Base-by-base conservation (phyloP, 2,113 vertebrate genomes). In the Ictalurus punctatus region DNA sequence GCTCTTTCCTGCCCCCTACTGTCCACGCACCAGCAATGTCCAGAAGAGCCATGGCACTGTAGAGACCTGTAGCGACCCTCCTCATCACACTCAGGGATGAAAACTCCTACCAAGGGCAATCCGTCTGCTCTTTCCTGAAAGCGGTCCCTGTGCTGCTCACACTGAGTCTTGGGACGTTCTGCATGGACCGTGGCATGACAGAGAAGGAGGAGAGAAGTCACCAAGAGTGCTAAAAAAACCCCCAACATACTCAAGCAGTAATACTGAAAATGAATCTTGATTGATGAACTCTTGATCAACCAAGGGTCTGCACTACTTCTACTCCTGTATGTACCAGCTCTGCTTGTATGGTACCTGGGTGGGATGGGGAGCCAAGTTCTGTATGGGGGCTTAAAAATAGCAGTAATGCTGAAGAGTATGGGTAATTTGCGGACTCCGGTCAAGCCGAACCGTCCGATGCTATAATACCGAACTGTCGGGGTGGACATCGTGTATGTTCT, bases 21-120 rank as follows among this genome's bases (percentile, higher is more conserved):
- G 0, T 95, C 94, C 90, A 97, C 96, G 0, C 96, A 97, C 95
- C 96, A 96, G 91, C 96, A 97, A 88, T 96, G 85, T 65, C 96
- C 95, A 0, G 94, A 94, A 91, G 94, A 93, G 65, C 94, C 1
- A 0, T 96, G 96, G 89, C 96, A 97, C 92, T 96, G 96, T 84
- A 95, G 90, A 0, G 96, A 91, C 48, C 88, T 90, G 92, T 96
- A 97, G 80, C 91, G 90, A 0, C 96, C 97, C 37, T 94, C 92
- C 6, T 95, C 94, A 0, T 96, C 96, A 0, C 96, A 97, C 87
- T 97, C 94, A 4, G 96, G 96, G 10, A 96, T 23, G 48, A 96
- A 96, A 63, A 88, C 86, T 27, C 93, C 94, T 0, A 81, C 69
- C 0, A 9, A 80, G 71, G 13, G 90, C 2, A 37, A 58, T 2